A percentile compares a stretch with the other conserved stretches of the same genome.
phyloP scores from a whole-genome alignment of 2,888 invertebrate genomes.

The Caenorhabditis zanzibari region DNA sequence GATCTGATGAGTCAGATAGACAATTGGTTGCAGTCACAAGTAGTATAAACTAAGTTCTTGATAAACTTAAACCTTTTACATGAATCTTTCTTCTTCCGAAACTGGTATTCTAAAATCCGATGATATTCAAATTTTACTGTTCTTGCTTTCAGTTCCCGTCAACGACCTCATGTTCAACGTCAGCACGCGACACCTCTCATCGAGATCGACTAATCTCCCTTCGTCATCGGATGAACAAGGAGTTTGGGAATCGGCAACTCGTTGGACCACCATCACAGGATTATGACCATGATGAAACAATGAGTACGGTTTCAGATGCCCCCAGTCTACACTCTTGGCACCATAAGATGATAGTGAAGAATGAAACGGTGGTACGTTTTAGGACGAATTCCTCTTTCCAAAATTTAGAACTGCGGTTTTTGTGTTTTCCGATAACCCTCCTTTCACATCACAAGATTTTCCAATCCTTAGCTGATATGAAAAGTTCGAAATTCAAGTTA shows the following conservation, averaged over 20 bases:
- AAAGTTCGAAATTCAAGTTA: too few species aligned
- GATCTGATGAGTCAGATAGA: too few species aligned
- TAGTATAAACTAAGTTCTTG: too few species aligned
- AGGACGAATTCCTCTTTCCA: not conserved
- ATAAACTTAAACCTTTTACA: too few species aligned
- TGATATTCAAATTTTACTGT: too few species aligned
- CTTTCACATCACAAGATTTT: too few species aligned
- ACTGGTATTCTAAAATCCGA: too few species aligned
- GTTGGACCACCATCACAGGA: slow-evolving; percentile 15
- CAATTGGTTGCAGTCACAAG: too few species aligned
- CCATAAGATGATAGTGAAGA: slow-evolving; percentile 59
- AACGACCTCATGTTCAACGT: slow-evolving; percentile 3
- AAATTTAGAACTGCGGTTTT: not conserved
- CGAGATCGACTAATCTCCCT: slow-evolving; percentile 68
- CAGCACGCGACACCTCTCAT: slow-evolving; percentile 57
- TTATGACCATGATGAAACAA: slow-evolving; percentile 63
- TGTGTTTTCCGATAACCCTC: too few species aligned
- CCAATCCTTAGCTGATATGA: too few species aligned
- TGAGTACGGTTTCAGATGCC: slow-evolving; percentile 69
- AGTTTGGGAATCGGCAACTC: slow-evolving; percentile 71
- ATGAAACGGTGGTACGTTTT: slow-evolving; percentile 60
- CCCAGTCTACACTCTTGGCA: slow-evolving; percentile 74
- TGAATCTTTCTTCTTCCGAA: too few species aligned
- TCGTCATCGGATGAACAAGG: slow-evolving; percentile 71
- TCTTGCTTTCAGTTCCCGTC: slow-evolving; percentile 26